phyloP scores from a whole-genome alignment of 2,888 invertebrate species.

The Chaetogeoica ovagalla region DNA sequence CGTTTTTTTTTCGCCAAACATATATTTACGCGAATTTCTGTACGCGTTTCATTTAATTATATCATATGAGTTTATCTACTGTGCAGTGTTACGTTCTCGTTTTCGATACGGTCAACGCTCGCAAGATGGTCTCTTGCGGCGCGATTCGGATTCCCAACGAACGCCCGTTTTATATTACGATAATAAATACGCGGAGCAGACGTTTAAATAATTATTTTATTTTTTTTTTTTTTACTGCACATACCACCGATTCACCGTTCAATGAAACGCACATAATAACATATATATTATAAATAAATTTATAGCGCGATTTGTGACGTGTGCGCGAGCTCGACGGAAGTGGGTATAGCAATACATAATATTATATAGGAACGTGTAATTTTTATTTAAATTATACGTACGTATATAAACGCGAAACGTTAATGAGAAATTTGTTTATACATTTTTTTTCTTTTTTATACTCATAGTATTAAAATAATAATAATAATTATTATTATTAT shows the following conservation, averaged over 20 bases:
- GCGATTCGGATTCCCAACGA: neutral
- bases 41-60: too few relatives aligned
- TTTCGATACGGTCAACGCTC: too few relatives aligned
- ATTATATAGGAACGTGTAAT: too few relatives aligned
- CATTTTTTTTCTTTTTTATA: neutral
- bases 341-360: too few relatives aligned
- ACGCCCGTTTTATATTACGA: neutral
- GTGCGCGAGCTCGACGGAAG: too few relatives aligned
- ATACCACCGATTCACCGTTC: neutral
- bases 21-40: too few relatives aligned
- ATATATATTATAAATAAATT: neutral
- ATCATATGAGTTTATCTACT: too few relatives aligned
- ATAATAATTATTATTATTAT: neutral
- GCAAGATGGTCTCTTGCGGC: too few relatives aligned
- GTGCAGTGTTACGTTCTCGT: too few relatives aligned
- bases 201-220: too few relatives aligned
- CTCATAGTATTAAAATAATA: neutral
- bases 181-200: neutral
- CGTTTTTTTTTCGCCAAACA: too few relatives aligned
- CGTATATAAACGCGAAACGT: neutral
- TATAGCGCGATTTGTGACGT: neutral
- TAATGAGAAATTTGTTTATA: constrained; percentile 21
- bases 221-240: neutral
- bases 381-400: too few relatives aligned
- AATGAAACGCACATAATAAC: neutral